Evolutionary conservation across 2,113 vertebrate genomes (phyloP), one percentile per base, ranked within the genome.

Genomic region (Arothron firmamentum): DNA sequence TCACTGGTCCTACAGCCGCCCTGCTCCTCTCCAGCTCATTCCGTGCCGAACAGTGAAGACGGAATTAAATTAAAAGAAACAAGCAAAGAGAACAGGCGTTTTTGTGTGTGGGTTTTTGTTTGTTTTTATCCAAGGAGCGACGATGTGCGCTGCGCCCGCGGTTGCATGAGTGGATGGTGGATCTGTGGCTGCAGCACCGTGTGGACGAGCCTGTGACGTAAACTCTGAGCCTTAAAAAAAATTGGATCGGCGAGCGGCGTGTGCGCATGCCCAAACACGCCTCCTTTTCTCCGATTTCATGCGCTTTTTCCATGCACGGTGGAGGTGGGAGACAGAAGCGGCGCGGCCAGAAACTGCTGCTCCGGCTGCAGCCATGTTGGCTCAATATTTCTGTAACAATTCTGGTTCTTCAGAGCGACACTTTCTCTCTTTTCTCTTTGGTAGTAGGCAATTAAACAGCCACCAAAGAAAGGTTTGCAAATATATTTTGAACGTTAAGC

Each of bases 161-260:
- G 52, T 70, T 80, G 82, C 83, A 82, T 80, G 85, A 83, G 80
- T 84, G 85, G 82, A 83, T 60, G 82, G 67, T 72, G 75, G 78
- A 61, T 70, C 65, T 74, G 59, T 52, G 79, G 75, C 71, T 74
- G 67, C 73, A 55, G 67, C 73, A 55, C 77, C 59, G 79, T 77
- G 79, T 77, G 67, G 57, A 83, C 70, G 63, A 83, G 65, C 49
- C 65, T 47, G 87, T 90, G 88, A 91, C 90, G 88, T 88, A 84
- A 91, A 54, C 57, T 54, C 67, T 59, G 56, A 47, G 74, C 58
- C 63, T 48, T 48, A 15, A 66, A 79, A 84, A 78, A 84, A 77
- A 56, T 13, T 55, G 56, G 50, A 66, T 70, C 76, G 70, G 67
- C 56, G 23, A 82, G 79, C 75, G 73, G 75, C 56, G 31, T 6